phyloP scores from a whole-genome alignment of 2,888 invertebrate genomes.

The Orchesellides sinensis region DNA sequence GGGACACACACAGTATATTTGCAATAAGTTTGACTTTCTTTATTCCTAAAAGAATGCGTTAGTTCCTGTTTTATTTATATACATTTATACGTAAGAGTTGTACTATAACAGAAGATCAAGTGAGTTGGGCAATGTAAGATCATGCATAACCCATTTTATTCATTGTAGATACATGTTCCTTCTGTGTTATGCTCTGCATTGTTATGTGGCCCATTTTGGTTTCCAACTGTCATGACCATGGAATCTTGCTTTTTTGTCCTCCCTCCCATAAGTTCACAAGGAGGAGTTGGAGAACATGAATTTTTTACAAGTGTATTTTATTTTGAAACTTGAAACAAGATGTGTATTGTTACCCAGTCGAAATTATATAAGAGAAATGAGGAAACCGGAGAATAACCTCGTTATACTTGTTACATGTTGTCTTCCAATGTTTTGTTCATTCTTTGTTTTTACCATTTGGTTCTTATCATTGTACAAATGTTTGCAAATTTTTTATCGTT shows the following conservation, averaged over 20 bases:
- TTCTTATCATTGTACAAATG: not conserved
- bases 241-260: constrained; percentile 31
- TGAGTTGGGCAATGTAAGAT: too few species aligned
- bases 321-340: constrained; percentile 4
- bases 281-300: not conserved
- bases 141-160: constrained; percentile 12
- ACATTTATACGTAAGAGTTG: too few species aligned
- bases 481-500: constrained; percentile 11
- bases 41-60: not conserved
- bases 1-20: too few species aligned
- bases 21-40: not conserved
- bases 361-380: not conserved
- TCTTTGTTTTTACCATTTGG: too few species aligned
- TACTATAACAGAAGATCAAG: too few species aligned
- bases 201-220: constrained; percentile 22
- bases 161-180: not conserved
- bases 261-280: not conserved
- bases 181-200: constrained; percentile 16
- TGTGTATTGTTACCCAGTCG: not conserved
- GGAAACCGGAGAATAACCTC: too few species aligned
- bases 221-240: constrained; percentile 34
- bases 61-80: not conserved
- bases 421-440: not conserved
- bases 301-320: constrained; percentile 15
- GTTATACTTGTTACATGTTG: too few species aligned